phyloP scores from a whole-genome alignment of 1,140 invertebrate genomes.

The Atta cephalotes region DNA sequence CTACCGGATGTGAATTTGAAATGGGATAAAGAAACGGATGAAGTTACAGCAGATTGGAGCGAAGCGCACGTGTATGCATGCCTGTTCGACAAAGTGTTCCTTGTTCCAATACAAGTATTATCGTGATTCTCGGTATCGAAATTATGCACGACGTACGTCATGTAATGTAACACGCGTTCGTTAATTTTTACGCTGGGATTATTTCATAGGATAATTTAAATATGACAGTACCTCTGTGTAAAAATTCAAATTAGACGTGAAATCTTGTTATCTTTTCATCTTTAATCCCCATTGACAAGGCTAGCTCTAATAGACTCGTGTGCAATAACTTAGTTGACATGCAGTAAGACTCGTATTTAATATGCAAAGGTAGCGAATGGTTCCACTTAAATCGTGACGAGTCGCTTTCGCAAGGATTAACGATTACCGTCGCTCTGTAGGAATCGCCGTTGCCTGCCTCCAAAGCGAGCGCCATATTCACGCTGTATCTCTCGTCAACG shows the following conservation, averaged over 20 bases:
- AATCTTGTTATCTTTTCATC: conserved; percentile 19
- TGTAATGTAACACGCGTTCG: neutral
- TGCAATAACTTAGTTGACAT: neutral
- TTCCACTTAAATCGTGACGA: conserved; percentile 30
- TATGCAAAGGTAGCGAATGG: conserved; percentile 39
- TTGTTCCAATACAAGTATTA: conserved; percentile 41
- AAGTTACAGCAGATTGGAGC: conserved; percentile 15
- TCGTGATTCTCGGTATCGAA: conserved; percentile 13
- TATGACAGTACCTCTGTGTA: neutral
- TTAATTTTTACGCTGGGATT: neutral
- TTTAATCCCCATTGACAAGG: conserved; percentile 6
- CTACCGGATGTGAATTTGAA: conserved; percentile 22
- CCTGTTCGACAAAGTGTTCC: conserved; percentile 54
- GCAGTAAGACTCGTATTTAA: conserved; percentile 1
- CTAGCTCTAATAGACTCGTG: neutral
- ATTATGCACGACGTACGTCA: conserved; percentile 12
- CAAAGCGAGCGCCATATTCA: conserved; percentile 23
- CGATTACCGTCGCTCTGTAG: conserved; percentile 37
- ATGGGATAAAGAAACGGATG: conserved; percentile 27
- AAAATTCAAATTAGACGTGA: neutral
- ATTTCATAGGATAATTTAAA: neutral
- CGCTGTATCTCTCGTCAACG: conserved; percentile 48
- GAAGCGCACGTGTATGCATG: neutral
- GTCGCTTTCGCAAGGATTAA: conserved; percentile 43
- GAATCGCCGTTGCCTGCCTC: conserved; percentile 4